Evolutionary conservation across 2,113 vertebrate species (phyloP).

Genomic region (Atlantisia rogersi): DNA sequence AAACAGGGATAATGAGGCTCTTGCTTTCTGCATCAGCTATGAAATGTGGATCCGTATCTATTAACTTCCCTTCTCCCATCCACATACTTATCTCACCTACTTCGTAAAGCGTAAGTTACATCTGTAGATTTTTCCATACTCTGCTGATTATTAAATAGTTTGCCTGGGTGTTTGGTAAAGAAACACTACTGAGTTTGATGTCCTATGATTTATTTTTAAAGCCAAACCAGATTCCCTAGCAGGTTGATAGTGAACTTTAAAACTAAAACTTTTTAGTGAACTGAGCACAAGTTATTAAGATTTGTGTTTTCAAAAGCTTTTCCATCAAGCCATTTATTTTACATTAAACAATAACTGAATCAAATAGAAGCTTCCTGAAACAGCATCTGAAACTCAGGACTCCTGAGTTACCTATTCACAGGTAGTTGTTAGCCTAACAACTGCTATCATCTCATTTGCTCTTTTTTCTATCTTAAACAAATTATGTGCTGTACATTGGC

Average conservation of each 20-base stretch:
- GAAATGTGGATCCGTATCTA: neutral
- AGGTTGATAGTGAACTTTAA: neutral
- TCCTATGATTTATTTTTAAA: neutral
- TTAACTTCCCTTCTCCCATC: neutral
- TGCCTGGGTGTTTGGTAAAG: accelerated
- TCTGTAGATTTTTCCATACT: neutral
- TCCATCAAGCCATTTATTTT: neutral
- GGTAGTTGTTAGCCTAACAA: neutral
- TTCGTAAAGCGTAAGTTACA: neutral
- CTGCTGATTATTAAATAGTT: neutral
- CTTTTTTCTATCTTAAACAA: neutral
- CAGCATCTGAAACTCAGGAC: neutral
- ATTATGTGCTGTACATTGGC: neutral
- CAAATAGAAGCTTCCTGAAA: neutral
- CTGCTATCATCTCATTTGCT: neutral
- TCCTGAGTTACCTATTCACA: neutral
- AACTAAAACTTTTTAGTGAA: neutral
- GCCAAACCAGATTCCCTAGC: neutral
- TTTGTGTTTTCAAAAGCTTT: neutral
- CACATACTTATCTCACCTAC: neutral
- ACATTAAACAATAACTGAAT: neutral
- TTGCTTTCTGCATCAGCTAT: neutral
- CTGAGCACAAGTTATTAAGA: accelerated
- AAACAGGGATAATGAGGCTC: accelerated
- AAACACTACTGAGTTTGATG: neutral